phyloP scores from a whole-genome alignment of 2,797 vertebrate species.

The Hephaestus fuliginosus region DNA sequence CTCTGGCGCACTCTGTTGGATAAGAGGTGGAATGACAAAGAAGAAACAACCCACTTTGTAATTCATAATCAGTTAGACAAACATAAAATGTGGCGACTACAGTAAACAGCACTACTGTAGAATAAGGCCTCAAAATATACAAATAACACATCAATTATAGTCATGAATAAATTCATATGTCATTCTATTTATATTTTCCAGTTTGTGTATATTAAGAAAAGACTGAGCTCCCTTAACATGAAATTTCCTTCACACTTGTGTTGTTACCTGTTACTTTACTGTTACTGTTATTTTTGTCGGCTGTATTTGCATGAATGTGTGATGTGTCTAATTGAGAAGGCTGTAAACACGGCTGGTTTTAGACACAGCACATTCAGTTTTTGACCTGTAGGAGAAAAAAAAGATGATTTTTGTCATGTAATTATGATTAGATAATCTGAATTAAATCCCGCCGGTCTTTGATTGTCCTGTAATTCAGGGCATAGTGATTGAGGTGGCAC shows the following conservation, averaged over 20 bases:
- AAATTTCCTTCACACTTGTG: neutral
- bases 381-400: neutral
- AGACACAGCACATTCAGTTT: neutral
- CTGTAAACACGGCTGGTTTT: neutral
- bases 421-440: neutral
- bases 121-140: neutral
- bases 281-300: too few species aligned
- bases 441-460: neutral
- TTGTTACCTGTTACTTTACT: neutral
- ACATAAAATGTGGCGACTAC: too few species aligned
- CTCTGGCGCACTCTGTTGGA: conserved; percentile 66
- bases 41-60: neutral
- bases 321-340: neutral
- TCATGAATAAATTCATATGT: neutral
- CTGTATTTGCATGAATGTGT: neutral
- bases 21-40: conserved; percentile 28
- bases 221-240: neutral
- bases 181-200: neutral
- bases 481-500: conserved; percentile 5
- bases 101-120: neutral
- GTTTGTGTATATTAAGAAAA: neutral
- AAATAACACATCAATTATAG: neutral
- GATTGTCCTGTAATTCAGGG: neutral
- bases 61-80: neutral
- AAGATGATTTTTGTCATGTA: neutral